phyloP scores from a whole-genome alignment of 2,113 vertebrate species.

The Sterna hirundo region DNA sequence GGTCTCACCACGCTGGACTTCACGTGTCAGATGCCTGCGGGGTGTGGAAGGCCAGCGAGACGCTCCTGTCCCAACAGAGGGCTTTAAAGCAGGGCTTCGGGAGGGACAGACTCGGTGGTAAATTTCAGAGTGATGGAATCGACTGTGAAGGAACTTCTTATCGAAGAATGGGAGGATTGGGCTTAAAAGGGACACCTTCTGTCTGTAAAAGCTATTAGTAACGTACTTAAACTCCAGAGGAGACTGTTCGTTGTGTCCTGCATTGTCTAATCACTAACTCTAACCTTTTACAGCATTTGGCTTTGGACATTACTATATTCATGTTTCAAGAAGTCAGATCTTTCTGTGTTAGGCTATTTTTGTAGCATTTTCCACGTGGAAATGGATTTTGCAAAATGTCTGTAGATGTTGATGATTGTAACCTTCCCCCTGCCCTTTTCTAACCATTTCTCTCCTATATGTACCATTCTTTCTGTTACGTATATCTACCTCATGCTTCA shows the following conservation, averaged over 20 bases:
- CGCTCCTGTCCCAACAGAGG: not conserved
- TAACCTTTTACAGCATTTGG: constrained; percentile 1
- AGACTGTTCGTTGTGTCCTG: not conserved
- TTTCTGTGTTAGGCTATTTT: constrained; percentile 40
- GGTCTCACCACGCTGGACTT: rapidly evolving
- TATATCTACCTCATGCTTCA: constrained; percentile 92
- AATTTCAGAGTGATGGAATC: not conserved
- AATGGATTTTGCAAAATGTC: constrained; percentile 50
- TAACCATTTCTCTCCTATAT: constrained; percentile 33
- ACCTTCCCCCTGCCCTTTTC: constrained; percentile 38
- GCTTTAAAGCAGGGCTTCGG: not conserved
- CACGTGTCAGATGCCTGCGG: not conserved
- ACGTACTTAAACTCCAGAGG: not conserved
- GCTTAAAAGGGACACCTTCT: constrained; percentile 41
- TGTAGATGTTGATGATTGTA: constrained; percentile 75
- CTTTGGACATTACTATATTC: constrained; percentile 4
- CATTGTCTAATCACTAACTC: not conserved
- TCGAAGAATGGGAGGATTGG: not conserved
- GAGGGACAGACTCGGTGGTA: rapidly evolving
- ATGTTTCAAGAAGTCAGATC: constrained; percentile 28
- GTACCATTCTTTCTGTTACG: constrained; percentile 60
- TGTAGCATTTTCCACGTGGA: constrained; percentile 40
- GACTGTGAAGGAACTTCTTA: not conserved
- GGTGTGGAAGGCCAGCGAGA: not conserved
- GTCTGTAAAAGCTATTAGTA: constrained; percentile 24